phyloP scores from a whole-genome alignment of 2,888 invertebrate species.

The Elaeidobius kamerunicus region DNA sequence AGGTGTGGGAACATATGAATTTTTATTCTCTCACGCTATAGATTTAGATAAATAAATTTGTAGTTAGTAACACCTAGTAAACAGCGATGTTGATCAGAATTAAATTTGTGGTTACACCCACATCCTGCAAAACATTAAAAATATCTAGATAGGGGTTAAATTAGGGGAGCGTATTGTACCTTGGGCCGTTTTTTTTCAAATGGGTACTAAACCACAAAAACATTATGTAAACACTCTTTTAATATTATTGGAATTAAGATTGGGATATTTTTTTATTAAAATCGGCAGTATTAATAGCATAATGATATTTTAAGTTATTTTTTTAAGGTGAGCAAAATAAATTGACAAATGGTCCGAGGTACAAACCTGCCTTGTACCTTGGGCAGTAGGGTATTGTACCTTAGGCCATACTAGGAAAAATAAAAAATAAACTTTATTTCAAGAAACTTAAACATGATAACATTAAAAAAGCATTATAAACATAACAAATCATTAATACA shows the following conservation, averaged over 20 bases:
- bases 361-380: slow-evolving; percentile 1
- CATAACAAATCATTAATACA: background rate
- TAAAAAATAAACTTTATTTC: background rate
- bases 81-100: no score
- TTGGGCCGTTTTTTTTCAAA: background rate
- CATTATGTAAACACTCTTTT: background rate
- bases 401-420: slow-evolving; percentile 2
- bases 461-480: background rate
- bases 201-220: background rate
- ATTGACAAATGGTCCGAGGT: background rate
- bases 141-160: no score
- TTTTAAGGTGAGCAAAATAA: background rate
- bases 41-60: no score
- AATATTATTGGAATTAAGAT: background rate
- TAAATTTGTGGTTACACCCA: no score
- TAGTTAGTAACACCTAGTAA: no score
- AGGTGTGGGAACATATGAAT: no score
- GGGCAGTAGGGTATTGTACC: slow-evolving; percentile 7
- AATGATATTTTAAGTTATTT: no score
- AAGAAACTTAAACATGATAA: background rate
- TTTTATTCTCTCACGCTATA: no score
- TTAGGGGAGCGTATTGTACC: background rate
- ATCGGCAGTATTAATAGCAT: no score
- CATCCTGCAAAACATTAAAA: no score
- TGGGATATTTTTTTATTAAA: background rate